Base-by-base conservation (phyloP, 2,797 vertebrate genomes). In the Chelon auratus region DNA sequence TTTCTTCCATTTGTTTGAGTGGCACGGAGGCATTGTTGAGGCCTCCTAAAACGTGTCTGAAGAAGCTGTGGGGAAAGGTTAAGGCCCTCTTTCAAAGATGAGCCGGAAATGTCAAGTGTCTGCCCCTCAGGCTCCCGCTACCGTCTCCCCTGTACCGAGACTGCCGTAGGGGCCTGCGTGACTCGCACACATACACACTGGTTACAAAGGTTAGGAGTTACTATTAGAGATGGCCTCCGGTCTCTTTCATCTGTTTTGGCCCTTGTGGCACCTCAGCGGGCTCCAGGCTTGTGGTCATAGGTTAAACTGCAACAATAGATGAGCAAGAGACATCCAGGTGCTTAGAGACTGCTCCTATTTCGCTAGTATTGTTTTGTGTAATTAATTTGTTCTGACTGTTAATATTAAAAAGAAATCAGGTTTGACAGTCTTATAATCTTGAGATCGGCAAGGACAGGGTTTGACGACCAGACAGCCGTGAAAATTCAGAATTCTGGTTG, bases 101-200 rank as follows among this genome's bases (percentile, higher is more conserved):
- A 91, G 91, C 89, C 74, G 76, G 84, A 93, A 93, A 93, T 92
- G 92, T 94, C 91, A 93, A 94, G 92, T 92, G 91, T 89, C 78
- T 74, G 73, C 87, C 89, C 93, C 89, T 89, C 83, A 68, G 89
- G 93, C 88, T 86, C 62, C 42, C 15, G 52, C 83, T 78, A 68
- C 82, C 42, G 82, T 86, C 86, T 87, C 42, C 78, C 72, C 81
- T 78, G 81, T 68, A 73, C 86, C 60, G 1, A 88, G 80, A 78
- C 82, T 75, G 87, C 89, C 77, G 42, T 39, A 65, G 87, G 89
- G 88, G 77, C 76, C 73, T 64, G 75, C 77, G 70, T 63, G 60
- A 84, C 80, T 33, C 62, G 11, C 68, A 47, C 66, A 50, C 76
- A 54, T 56, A 53, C 37, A 78, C 22, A 66, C 64, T 40, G 52